A percentile compares a stretch with the other conserved stretches of the same genome.
Conservation (phyloP, 2,113 vertebrate genomes). For the Onychorhynchus coronatus region DNA sequence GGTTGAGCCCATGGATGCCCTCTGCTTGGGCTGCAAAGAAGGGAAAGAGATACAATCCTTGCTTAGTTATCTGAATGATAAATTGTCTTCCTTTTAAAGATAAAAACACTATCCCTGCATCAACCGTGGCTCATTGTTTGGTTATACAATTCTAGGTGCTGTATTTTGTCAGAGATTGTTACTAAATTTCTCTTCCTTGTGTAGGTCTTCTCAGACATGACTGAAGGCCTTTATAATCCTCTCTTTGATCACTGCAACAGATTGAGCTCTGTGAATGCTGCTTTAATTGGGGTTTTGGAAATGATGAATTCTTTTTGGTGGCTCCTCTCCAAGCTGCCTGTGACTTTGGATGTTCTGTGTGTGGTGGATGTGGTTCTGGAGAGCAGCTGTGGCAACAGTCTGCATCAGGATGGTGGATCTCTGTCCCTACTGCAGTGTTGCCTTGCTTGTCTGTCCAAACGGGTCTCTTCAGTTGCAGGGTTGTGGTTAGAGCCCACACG, state of each 20-base stretch:
- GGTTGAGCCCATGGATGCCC: not conserved
- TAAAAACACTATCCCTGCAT: not conserved
- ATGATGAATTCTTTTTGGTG: not conserved
- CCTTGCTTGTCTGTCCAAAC: fast-evolving
- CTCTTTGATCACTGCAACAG: not conserved
- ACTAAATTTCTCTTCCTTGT: not conserved
- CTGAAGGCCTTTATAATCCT: not conserved
- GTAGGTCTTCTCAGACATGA: not conserved
- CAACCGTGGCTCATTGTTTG: not conserved
- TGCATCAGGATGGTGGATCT: fast-evolving
- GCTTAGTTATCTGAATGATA: not conserved
- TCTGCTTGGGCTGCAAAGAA: not conserved
- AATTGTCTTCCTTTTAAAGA: not conserved
- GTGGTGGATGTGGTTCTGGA: not conserved
- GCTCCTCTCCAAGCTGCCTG: not conserved
- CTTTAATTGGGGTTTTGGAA: not conserved
- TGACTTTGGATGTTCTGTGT: fast-evolving
- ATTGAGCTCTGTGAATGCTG: not conserved
- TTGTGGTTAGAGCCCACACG: fast-evolving
- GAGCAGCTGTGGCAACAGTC: not conserved
- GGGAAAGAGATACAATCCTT: not conserved
- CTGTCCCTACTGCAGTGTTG: not conserved
- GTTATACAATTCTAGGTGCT: not conserved
- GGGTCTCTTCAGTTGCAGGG: not conserved
- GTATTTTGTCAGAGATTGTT: not conserved